Evolutionary conservation across 2,888 invertebrate species (phyloP), one percentile per base, ranked within the genome.

Genomic region (Nematopogon swammerdamellus): DNA sequence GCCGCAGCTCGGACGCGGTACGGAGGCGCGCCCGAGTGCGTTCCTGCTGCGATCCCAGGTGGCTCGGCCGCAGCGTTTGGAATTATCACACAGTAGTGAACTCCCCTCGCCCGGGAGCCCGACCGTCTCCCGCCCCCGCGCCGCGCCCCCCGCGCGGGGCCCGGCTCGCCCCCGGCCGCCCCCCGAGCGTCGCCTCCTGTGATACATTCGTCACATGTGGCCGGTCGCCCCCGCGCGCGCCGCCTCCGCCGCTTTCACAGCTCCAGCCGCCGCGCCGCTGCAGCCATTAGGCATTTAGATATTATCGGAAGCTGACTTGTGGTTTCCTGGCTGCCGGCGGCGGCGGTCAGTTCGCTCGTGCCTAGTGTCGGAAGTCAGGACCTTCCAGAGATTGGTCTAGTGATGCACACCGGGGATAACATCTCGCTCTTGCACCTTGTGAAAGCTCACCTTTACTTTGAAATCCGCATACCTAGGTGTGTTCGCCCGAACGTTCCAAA

Each of bases 221-320:
- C 77, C 75, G 44, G 18, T 46, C 45, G 36, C 48, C 51, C 46
- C 53, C 54, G 52, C 50, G 50, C 50, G 53, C 51, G 51, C 52
- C 52, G 54, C 52, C 53, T 53, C 49, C 46, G 63, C 65, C 69
- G 67, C 72, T 8, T 14, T 3, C 11, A 3, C 5, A 17, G 71
- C 76, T 75, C 76, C 77, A 77, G 74, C 77, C 75, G 44, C 5
- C 18, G 19, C 44, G 44, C 3, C 36, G 36, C 81, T 79, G 75
- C 77, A 81, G 79, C 81, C 80, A 79, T 77, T 77, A 80, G 80
- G 80, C 76, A 77, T 80, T 82, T 80, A 80, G 80, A 79, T 80
- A 79, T 77, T 76, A 77, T 77, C 77, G 71, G 67, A 65, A 36
- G 36, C 6, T 56, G 56, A 56, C 54, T 56, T 54, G 54, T 56